Evolutionary conservation across 2,888 invertebrate genomes (phyloP), one percentile per base, ranked within the genome.

Genomic region (Idaea dimidiata): DNA sequence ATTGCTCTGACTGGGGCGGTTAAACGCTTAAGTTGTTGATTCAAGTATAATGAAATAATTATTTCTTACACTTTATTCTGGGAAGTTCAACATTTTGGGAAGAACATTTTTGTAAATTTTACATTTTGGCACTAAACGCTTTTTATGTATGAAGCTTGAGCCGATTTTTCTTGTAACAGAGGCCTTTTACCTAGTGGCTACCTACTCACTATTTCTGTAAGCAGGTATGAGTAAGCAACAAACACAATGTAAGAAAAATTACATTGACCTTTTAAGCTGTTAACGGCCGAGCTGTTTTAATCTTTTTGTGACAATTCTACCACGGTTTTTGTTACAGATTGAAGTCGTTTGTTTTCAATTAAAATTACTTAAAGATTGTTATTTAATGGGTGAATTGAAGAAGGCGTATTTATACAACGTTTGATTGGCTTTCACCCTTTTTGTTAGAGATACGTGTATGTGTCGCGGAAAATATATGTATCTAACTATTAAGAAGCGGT

Each of bases 241-340:
- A 43, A 43, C 43, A 43, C 43, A 43, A 43, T 43, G 43, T 43
- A 43, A 43, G 43, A 43, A 43, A 43, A 43, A 43, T 43, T 43
- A 43, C 43, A 43, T 43, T 14, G 43, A 43, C 43, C 43, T 43
- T 43, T 43, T 43, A 43, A 43, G 43, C 14, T 43, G 43, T 43
- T 7, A 43, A 43, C 43, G 43, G 43, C 43, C 43, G 43, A 43
- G 43, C 43, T n/a, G 43, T 8, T 43, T 43, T 43, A 8, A 14
- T 43, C 43, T 43, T 43, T 43, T 43, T 43, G 43, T 43, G 43
- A 43, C 43, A 14, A 43, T 43, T 43, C 43, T 43, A 8, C 43
- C 43, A 43, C 43, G 43, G 43, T 43, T 43, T 43, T 43, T 43
- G 43, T 43, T 43, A 43, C 43, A 43, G 43, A 43, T 43, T 43